Evolutionary conservation across 1,140 invertebrate genomes (phyloP), one percentile per base, ranked within the genome.

Genomic region (Spodoptera litura): DNA sequence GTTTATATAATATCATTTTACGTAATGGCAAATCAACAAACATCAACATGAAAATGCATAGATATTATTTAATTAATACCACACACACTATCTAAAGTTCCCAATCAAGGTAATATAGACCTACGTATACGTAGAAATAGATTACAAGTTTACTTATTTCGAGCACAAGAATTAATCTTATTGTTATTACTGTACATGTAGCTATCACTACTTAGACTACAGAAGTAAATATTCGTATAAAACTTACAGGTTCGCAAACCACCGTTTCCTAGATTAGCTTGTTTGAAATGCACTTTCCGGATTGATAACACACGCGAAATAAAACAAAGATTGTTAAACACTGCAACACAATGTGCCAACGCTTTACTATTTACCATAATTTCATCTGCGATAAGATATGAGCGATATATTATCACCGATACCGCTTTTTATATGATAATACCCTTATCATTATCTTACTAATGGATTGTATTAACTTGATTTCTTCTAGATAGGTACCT

Each of bases 301-400:
- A 74, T 71, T 75, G 77, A 87, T 84, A 84, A 83, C 66, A 80
- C 81, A 72, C 76, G 66, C 68, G 62, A 49, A 64, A 79, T 52
- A 81, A 86, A 75, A 80, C 82, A 78, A 74, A 78, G 79, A 53
- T 72, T 59, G 62, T 75, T 78, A 56, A 31, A 83, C 80, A 87
- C 84, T 91, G 88, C 87, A 89, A 78, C 74, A 49, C 75, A 79
- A 62, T 52, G n/a, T 25, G 31, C 38, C 49, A 15, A 61, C n/a
- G 66, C 80, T 70, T 20, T 84, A 83, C 78, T 88, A 87, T 89
- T 90, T 88, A 88, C 86, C 86, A 88, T 88, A 86, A 81, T 85
- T 83, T 83, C 81, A 89, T 86, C 83, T 83, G n/a, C 55, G 87
- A 87, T 88, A 85, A 87, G 83, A 83, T 83, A 64, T 1, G 38